Base-by-base conservation (phyloP, 2,888 invertebrate species). In the Hydriomena furcata region DNA sequence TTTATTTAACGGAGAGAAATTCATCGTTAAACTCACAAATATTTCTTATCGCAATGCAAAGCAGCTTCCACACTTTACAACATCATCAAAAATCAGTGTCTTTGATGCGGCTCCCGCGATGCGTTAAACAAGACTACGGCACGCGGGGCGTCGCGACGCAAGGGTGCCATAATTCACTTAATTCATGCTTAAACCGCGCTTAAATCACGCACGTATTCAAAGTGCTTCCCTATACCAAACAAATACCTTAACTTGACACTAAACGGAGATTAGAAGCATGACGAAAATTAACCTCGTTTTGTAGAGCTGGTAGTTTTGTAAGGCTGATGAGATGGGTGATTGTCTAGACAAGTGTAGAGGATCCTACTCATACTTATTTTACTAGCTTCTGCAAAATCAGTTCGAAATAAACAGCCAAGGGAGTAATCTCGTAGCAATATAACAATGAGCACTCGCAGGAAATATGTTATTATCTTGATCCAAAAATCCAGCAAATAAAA, bases 401-500 rank as follows among this genome's bases (percentile, higher is more conserved):
- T 31, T 31, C 12, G 25, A 11, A 31, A 28, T 24, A 52, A 43
- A 52, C 11, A 10, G 28, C 25, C 11, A 12, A 11, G 28, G 46
- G 49, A 53, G 21, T 20, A 40, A 47, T 38, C 46, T 38, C 50
- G 40, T 52, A 51, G 30, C 43, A 47, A 41, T 52, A 52, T 47
- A 50, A 61, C 58, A 61, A 56, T 56, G 52, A 44, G 35, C 32
- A 46, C 45, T 23, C 34, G 36, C 20, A 60, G 66, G 65, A 73
- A 49, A 52, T 44, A 77, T 70, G 74, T 75, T 73, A 75, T 68
- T 68, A 65, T 70, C 71, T 74, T 84, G 82, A 88, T 86, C 85
- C 86, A 73, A 79, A 79, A 85, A 87, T 83, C 86, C 86, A 55
- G 73, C 84, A 84, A 86, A 90, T 89, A 86, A 89, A 89, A 88